Base-by-base conservation (phyloP, 2,113 vertebrate genomes). In the Tamias sibiricus region DNA sequence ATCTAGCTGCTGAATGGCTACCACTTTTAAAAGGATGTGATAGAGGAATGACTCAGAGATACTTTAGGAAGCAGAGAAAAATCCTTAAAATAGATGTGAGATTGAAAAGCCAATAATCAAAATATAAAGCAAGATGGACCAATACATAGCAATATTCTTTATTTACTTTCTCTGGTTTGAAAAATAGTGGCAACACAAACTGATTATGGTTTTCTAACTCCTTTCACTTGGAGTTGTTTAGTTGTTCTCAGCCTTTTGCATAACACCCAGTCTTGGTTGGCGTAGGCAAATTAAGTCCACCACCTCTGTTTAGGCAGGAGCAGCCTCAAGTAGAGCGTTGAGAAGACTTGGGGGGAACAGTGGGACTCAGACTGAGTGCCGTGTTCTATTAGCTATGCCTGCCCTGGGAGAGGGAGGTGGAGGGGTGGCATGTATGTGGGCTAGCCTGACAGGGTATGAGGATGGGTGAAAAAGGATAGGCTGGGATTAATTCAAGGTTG, bases 141-240 rank as follows among this genome's bases (percentile, higher is more conserved):
- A 1, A 49, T n/a, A 26, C 8, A 30, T 0, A 87, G 40, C 69
- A 68, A 28, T 66, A 44, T 80, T 87, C n/a, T 59, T 81, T 42
- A 49, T 59, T 8, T 77, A 59, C 19, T 40, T 54, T 84, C 16
- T 68, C 77, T 86, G 40, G 4, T 86, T 88, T 97, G 89, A 54
- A 85, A 88, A 91, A 71, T 37, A 75, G 72, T n/a, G 14, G 62
- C 30, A 47, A 54, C 66, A 19, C 76, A 89, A 52, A 44, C 17
- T 35, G 69, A 71, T 77, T n/a, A 47, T 66, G 37, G 12, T 62
- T 93, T 77, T 68, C 75, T 30, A 11, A 47, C 68, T 59, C 24
- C 71, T 76, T 95, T 85, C 83, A 57, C 37, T 19, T 92, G n/a
- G 42, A 64, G 49, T 68, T 95, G 4, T 49, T 94, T 77, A 52